Base-by-base conservation (phyloP, 2,888 invertebrate species). In the Apodemia duryi region DNA sequence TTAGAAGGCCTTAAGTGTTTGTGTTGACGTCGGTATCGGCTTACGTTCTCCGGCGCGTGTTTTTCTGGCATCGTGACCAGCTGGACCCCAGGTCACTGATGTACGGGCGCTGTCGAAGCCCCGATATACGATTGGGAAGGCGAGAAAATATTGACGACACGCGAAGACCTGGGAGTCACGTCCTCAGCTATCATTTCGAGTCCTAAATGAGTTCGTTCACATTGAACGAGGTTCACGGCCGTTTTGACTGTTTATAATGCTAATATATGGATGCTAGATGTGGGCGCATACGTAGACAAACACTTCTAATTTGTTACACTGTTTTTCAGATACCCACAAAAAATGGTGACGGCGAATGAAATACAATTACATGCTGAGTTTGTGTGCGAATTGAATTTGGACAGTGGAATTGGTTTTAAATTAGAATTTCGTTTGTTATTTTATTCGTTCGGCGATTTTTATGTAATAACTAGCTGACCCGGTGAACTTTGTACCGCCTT, bases 131-230 rank as follows among this genome's bases (percentile, higher is more conserved):
- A 80, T 73, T 71, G 69, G 74, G 74, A 69, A 71, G 73, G 76
- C 76, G 77, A 78, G 79, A 78, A 81, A 78, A 80, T 81, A 82
- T 79, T 76, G 76, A 74, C 70, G 72, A 70, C 73, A 72, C 73
- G 73, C 75, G 69, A 75, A 76, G 72, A 74, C 74, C 70, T 69
- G 52, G 61, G 41, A 81, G 81, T 85, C 86, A 84, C 86, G 86
- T 84, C 82, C 77, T 77, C 82, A 80, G 29, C 3, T 54, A 83
- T 76, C 81, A 84, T 87, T 86, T 84, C 77, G 85, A 86, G 82
- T 85, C 80, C 80, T 85, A 87, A 89, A 87, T 84, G 90, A 87
- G 90, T 87, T 89, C 88, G 81, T 89, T 90, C 84, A 86, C 86
- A 43, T 83, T 83, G 72, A 63, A 67, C 29, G 68, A 81, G 81